A percentile compares a stretch with the other conserved stretches of the same genome.
phyloP scores from a whole-genome alignment of 2,797 vertebrate genomes.

The Chlorospingus flavigularis region DNA sequence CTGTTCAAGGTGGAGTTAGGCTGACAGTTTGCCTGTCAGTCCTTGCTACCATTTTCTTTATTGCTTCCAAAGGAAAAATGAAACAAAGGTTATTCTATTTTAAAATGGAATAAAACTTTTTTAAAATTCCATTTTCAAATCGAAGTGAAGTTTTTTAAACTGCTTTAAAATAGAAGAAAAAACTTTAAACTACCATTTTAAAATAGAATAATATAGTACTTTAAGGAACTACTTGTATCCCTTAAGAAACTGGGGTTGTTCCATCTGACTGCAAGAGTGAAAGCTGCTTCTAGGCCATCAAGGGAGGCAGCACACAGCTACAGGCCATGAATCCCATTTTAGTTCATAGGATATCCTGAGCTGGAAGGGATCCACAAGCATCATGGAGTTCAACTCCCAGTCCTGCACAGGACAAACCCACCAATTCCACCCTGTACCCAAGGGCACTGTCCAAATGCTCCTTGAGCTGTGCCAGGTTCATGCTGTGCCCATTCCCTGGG shows the following conservation, averaged over 20 bases:
- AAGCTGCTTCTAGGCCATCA: neutral
- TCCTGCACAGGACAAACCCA: neutral
- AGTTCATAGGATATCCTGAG: neutral
- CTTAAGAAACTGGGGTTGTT: neutral
- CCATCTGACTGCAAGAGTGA: accelerated
- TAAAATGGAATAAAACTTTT: accelerated
- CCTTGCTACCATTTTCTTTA: neutral
- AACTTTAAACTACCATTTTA: neutral
- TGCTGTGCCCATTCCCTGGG: neutral
- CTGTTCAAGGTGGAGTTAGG: accelerated
- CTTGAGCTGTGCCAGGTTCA: neutral
- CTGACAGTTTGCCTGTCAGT: neutral
- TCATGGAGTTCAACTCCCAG: neutral
- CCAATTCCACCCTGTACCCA: neutral
- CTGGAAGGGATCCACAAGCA: neutral
- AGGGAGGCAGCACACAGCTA: accelerated
- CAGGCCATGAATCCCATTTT: neutral
- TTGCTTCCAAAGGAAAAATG: neutral
- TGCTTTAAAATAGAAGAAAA: neutral
- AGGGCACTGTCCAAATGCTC: neutral
- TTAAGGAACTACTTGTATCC: neutral
- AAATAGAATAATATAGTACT: accelerated
- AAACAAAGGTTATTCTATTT: neutral
- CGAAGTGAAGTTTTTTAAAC: accelerated
- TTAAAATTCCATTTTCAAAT: neutral